Evolutionary conservation across 2,797 vertebrate genomes (phyloP).

Genomic region (Ctenochaetus hawaiiensis): DNA sequence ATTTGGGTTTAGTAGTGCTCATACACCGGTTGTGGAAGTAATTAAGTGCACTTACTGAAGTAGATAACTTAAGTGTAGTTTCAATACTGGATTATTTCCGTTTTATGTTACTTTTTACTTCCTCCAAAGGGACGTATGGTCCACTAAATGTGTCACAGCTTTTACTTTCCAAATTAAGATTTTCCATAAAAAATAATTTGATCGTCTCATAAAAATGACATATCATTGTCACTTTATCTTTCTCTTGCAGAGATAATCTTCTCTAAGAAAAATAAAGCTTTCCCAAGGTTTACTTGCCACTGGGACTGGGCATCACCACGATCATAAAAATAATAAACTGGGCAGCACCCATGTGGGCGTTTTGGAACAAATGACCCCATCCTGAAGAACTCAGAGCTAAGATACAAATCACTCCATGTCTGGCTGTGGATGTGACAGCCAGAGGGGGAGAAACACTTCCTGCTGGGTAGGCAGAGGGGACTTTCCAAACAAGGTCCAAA

Average conservation of each 20-base stretch:
- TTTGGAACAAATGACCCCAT: slow-evolving; percentile 32
- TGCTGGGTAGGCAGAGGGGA: slow-evolving; percentile 65
- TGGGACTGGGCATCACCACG: slow-evolving; percentile 7
- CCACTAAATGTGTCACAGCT: not conserved
- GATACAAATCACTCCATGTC: slow-evolving; percentile 71
- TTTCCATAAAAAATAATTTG: not conserved
- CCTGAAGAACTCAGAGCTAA: slow-evolving; percentile 42
- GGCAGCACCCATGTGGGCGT: slow-evolving; percentile 25
- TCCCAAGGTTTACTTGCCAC: not conserved
- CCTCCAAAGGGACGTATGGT: not conserved
- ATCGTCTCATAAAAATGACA: not conserved
- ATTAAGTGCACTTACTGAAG: not conserved
- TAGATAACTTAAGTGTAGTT: not conserved
- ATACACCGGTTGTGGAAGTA: not conserved
- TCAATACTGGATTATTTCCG: not conserved
- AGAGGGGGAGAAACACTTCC: slow-evolving; percentile 54
- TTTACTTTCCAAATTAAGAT: not conserved
- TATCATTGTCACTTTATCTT: slow-evolving; percentile 1
- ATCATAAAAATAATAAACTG: slow-evolving; percentile 63
- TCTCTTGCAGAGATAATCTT: slow-evolving; percentile 5
- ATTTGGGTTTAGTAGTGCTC: slow-evolving; percentile 17
- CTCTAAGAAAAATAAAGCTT: not conserved
- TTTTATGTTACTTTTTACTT: not conserved
- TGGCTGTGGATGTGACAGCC: slow-evolving; percentile 55
- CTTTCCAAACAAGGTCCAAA: slow-evolving; percentile 62